A percentile compares a stretch with the other conserved stretches of the same genome.
These are phyloP conservation scores for Hypercompe scribonia DNA, from an alignment of 2,888 invertebrate species.

Conservation along the genomic window DNA sequence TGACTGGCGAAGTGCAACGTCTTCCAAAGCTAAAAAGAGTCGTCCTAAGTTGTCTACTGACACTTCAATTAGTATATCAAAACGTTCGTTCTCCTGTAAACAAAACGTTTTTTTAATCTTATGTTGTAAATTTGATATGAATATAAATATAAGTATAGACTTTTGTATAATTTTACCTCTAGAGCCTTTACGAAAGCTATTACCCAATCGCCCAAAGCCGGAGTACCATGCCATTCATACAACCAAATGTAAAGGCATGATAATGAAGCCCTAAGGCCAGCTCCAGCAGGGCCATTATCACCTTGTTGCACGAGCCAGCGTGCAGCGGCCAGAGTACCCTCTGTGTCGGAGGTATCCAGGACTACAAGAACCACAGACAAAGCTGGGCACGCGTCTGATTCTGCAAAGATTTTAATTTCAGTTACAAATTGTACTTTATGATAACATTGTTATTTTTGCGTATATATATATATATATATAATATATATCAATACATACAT, in stretches of 20 bases:
- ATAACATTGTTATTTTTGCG: background rate
- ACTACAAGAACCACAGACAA: constrained; percentile 88
- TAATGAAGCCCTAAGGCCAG: constrained; percentile 88
- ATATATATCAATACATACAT: too few relatives aligned
- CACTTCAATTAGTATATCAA: constrained; percentile 87
- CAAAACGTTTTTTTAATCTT: background rate
- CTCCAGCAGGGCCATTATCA: constrained; percentile 76
- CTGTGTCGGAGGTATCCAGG: constrained; percentile 76
- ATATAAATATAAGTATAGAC: background rate
- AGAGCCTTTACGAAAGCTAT: constrained; percentile 89
- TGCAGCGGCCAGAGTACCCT: constrained; percentile 65
- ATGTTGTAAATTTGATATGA: background rate
- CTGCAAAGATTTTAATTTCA: constrained; percentile 49
- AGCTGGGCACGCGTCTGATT: constrained; percentile 85
- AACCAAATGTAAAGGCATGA: constrained; percentile 90
- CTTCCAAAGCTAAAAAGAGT: constrained; percentile 85
- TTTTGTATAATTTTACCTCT: constrained; percentile 69
- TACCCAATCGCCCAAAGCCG: constrained; percentile 89
- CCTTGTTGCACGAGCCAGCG: constrained; percentile 77
- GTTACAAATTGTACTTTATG: background rate
- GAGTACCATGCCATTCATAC: constrained; percentile 87
- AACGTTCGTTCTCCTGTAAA: constrained; percentile 82
- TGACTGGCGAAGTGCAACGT: constrained; percentile 82
- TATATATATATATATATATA: too few relatives aligned
- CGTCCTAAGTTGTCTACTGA: constrained; percentile 87